phyloP scores from a whole-genome alignment of 2,113 vertebrate species.

The Helogale parvula region DNA sequence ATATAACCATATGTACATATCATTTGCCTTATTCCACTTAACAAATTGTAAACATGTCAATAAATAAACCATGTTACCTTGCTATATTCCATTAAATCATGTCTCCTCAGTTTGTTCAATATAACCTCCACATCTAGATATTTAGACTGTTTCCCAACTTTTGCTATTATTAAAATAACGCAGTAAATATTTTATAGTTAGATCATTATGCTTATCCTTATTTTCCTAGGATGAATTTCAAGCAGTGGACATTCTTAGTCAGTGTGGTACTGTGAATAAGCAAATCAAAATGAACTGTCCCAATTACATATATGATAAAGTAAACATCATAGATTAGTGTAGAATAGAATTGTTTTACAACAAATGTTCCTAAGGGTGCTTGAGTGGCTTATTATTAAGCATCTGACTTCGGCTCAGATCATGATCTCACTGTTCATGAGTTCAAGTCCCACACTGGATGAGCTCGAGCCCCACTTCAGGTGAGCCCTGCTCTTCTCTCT shows the following conservation, averaged over 20 bases:
- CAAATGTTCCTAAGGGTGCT: not conserved
- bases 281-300: not conserved
- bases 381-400: too few species aligned
- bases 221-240: constrained; percentile 20
- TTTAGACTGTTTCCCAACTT: not conserved
- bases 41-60: not conserved
- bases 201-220: not conserved
- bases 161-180: not conserved
- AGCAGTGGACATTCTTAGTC: not conserved
- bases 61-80: not conserved
- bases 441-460: too few species aligned
- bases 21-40: not conserved
- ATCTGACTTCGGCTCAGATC: too few species aligned
- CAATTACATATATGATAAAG: not conserved
- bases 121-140: not conserved
- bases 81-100: not conserved
- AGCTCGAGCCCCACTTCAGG: too few species aligned
- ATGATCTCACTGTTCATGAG: too few species aligned
- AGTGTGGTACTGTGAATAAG: not conserved
- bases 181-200: not conserved
- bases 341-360: not conserved
- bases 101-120: not conserved
- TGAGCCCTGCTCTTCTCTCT: too few species aligned
- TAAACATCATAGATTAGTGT: not conserved
- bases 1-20: not conserved